phyloP scores from a whole-genome alignment of 2,888 invertebrate genomes.

The Sisyra nigra region DNA sequence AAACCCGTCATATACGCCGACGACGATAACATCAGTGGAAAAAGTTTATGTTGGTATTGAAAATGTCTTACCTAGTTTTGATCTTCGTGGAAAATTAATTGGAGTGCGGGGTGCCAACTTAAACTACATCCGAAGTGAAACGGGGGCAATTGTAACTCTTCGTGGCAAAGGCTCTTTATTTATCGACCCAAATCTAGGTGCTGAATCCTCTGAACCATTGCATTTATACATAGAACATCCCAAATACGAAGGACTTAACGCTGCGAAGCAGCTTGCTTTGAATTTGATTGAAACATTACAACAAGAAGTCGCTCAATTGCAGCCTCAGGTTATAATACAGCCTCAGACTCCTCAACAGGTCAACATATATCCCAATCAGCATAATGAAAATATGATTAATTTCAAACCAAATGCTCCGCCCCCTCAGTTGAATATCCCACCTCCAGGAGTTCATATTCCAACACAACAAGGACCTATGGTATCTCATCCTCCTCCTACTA shows the following conservation, averaged over 20 bases:
- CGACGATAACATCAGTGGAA: slow-evolving; percentile 26
- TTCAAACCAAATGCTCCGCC: slow-evolving; percentile 6
- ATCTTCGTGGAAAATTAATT: slow-evolving; percentile 55
- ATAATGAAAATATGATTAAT: neutral
- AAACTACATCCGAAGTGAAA: slow-evolving; percentile 61
- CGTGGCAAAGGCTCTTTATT: slow-evolving; percentile 50
- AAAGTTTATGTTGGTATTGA: slow-evolving; percentile 65
- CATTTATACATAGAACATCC: slow-evolving; percentile 63
- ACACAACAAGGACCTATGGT: slow-evolving; percentile 7
- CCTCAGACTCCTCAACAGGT: slow-evolving; percentile 6
- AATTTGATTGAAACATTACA: slow-evolving; percentile 68
- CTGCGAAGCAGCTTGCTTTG: slow-evolving; percentile 54
- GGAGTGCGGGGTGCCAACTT: slow-evolving; percentile 56
- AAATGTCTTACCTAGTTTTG: slow-evolving; percentile 58
- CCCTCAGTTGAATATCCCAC: slow-evolving; percentile 8
- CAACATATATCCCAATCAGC: slow-evolving; percentile 1
- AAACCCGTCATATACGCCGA: neutral
- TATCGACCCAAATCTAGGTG: slow-evolving; percentile 35
- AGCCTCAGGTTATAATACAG: slow-evolving; percentile 8
- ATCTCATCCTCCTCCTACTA: slow-evolving; percentile 3
- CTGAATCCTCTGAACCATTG: slow-evolving; percentile 51
- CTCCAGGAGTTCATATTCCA: slow-evolving; percentile 7
- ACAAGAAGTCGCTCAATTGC: slow-evolving; percentile 25
- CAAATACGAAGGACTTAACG: slow-evolving; percentile 46
- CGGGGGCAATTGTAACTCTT: slow-evolving; percentile 58